A percentile compares a stretch with the other conserved stretches of the same genome.
Conservation (phyloP, 2,113 vertebrate genomes). For the Nothocercus julius region DNA sequence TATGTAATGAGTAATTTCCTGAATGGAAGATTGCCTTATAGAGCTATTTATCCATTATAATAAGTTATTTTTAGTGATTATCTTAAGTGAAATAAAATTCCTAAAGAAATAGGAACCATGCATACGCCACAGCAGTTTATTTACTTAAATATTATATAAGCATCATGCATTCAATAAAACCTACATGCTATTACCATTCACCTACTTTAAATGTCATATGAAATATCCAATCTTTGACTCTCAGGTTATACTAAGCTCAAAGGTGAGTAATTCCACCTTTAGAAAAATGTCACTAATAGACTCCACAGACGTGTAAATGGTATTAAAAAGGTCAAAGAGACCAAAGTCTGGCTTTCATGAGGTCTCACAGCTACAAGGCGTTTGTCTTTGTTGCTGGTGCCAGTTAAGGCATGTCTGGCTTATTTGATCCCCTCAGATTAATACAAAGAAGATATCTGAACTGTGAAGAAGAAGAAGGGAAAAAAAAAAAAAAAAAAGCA, state of each 20-base stretch:
- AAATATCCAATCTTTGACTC: constrained; percentile 11
- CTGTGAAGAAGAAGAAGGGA: constrained; percentile 38
- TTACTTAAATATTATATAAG: constrained; percentile 38
- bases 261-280: constrained; percentile 59
- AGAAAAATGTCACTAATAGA: constrained; percentile 63
- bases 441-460: constrained; percentile 74
- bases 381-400: constrained; percentile 76
- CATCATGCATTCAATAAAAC: background rate
- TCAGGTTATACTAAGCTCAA: constrained; percentile 15
- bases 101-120: constrained; percentile 32
- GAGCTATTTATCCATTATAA: constrained; percentile 59
- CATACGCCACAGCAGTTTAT: constrained; percentile 21
- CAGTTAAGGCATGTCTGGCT: constrained; percentile 74
- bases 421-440: constrained; percentile 74
- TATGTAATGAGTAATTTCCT: constrained; percentile 65
- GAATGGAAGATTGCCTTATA: constrained; percentile 45
- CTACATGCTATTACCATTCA: background rate
- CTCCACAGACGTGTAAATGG: constrained; percentile 51
- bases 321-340: constrained; percentile 72
- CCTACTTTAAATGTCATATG: background rate
- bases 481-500: constrained; percentile 48
- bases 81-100: constrained; percentile 51
- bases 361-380: constrained; percentile 65
- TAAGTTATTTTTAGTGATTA: constrained; percentile 67
- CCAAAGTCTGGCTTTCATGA: constrained; percentile 73